Evolutionary conservation across 2,113 vertebrate species (phyloP).

Genomic region (Lophotis ruficrista): DNA sequence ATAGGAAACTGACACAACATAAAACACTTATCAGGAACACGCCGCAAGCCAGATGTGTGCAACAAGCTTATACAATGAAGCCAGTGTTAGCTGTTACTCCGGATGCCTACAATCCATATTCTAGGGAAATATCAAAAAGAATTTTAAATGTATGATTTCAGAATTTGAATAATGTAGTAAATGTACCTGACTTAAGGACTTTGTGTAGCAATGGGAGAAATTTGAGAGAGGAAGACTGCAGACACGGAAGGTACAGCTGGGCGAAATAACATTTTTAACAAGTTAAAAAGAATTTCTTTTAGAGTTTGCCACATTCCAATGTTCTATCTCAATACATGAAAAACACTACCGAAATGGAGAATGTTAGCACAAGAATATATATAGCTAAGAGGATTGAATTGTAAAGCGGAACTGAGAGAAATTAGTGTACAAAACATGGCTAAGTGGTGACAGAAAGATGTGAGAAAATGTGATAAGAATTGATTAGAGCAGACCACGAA

Average conservation of each 20-base stretch:
- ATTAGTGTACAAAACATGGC: not conserved
- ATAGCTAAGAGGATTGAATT: not conserved
- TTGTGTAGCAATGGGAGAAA: not conserved
- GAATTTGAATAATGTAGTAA: not conserved
- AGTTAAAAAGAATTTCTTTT: not conserved
- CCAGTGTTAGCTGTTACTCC: not conserved
- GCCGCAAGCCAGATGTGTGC: not conserved
- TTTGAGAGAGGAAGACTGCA: not conserved
- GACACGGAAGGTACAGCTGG: not conserved
- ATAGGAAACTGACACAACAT: not conserved
- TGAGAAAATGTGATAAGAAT: not conserved
- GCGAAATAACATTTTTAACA: not conserved
- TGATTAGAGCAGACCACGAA: not conserved
- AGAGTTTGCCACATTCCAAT: not conserved
- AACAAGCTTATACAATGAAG: not conserved
- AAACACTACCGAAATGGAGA: not conserved
- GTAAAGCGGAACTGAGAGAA: not conserved
- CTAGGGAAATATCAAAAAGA: not conserved
- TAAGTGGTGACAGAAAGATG: not conserved
- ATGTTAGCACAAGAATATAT: not conserved
- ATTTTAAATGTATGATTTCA: not conserved
- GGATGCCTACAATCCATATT: not conserved
- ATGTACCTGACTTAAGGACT: not conserved
- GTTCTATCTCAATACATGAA: not conserved
- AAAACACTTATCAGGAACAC: not conserved